A percentile compares a stretch with the other conserved stretches of the same genome.
phyloP scores from a whole-genome alignment of 2,113 vertebrate species.

The Mustelus asterias region DNA sequence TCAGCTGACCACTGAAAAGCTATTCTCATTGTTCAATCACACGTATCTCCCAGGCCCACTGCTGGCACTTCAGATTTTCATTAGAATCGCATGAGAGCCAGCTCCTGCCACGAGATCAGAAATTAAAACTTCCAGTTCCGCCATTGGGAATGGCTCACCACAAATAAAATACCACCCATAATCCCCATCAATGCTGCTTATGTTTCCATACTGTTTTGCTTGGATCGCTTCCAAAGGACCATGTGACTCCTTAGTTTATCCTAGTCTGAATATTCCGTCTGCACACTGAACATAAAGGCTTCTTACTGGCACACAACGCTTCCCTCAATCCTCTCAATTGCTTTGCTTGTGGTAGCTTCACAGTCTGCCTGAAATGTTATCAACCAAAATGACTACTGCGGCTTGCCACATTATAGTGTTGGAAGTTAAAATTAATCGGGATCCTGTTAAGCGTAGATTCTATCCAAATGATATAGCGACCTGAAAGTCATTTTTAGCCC shows the following conservation, averaged over 20 bases:
- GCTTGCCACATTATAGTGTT: not conserved
- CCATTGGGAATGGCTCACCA: not conserved
- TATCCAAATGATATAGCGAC: not conserved
- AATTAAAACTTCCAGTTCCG: not conserved
- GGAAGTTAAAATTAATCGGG: not conserved
- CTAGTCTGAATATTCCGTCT: too few relatives aligned
- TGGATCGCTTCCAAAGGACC: not conserved
- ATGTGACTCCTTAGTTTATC: not conserved
- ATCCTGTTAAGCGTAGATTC: not conserved
- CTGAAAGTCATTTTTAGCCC: not conserved
- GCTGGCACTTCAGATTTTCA: not conserved
- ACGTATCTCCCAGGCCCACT: not conserved
- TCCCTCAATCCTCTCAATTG: not conserved
- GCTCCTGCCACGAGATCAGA: not conserved
- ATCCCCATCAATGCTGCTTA: slow-evolving; percentile 5
- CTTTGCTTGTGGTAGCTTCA: not conserved
- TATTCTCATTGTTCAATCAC: not conserved
- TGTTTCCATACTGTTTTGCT: not conserved
- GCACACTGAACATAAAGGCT: not conserved
- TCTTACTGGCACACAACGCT: not conserved
- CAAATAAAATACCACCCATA: not conserved
- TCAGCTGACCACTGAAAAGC: not conserved
- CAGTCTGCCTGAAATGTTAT: not conserved
- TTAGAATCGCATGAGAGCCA: not conserved
- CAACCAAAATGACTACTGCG: not conserved